Evolutionary conservation across 2,797 vertebrate species (phyloP).

Genomic region (Paguma larvata): DNA sequence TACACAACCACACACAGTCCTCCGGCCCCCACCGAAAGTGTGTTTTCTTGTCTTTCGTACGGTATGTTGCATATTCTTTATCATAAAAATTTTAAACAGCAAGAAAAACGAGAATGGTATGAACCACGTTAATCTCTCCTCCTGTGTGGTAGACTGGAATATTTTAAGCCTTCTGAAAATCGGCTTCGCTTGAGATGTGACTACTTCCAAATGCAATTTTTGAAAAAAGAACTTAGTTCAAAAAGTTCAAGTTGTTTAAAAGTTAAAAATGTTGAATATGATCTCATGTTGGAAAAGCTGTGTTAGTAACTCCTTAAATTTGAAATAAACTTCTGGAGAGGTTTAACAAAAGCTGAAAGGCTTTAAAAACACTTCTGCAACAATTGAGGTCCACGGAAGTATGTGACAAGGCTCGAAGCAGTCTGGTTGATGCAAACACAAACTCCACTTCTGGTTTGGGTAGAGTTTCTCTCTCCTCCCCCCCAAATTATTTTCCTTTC

Average conservation of each 20-base stretch:
- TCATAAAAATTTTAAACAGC: neutral
- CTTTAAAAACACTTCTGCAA: conserved; percentile 33
- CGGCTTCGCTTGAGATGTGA: neutral
- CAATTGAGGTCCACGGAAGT: neutral
- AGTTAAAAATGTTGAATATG: neutral
- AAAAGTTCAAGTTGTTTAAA: neutral
- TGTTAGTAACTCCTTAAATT: neutral
- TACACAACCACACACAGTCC: neutral
- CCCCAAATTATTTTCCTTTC: conserved; percentile 69
- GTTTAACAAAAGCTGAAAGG: neutral
- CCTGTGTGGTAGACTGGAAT: neutral
- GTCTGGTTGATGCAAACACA: conserved; percentile 65
- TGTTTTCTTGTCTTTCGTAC: neutral
- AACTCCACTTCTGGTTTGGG: conserved; percentile 42
- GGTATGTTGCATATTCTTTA: neutral
- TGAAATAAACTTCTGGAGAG: conserved; percentile 43
- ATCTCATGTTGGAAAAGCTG: neutral
- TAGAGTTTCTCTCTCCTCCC: neutral
- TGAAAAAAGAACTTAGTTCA: neutral
- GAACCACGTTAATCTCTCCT: neutral
- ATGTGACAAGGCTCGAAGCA: neutral
- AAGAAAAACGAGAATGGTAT: neutral
- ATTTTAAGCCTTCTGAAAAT: neutral
- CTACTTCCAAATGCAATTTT: neutral
- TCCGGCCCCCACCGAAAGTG: neutral